phyloP scores from a whole-genome alignment of 1,140 invertebrate genomes.

The Bacillus rossius region DNA sequence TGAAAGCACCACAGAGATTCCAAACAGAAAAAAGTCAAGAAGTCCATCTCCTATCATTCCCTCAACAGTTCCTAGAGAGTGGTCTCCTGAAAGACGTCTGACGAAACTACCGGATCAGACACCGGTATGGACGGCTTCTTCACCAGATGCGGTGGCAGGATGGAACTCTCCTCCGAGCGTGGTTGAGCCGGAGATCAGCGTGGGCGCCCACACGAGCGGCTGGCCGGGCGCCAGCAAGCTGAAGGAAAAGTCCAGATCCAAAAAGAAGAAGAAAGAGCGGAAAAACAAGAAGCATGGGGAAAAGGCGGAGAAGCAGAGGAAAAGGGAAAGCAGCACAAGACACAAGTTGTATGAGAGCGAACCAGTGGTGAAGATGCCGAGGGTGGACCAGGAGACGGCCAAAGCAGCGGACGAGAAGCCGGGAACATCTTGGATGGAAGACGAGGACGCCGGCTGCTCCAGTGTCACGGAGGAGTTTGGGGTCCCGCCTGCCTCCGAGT shows the following conservation, averaged over 20 bases:
- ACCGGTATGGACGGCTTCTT: constrained; percentile 5
- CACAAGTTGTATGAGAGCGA: no score
- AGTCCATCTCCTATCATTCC: constrained; percentile 41
- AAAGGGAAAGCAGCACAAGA: constrained; percentile 41
- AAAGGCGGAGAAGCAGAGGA: constrained; percentile 30
- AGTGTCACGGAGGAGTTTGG: no score
- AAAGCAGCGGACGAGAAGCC: neutral
- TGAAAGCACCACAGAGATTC: constrained; percentile 5
- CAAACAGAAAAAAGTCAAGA: constrained; percentile 25
- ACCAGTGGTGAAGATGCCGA: no score
- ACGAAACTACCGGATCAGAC: constrained; percentile 15
- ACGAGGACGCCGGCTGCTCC: no score
- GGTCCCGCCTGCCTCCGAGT: neutral
- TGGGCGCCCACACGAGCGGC: no score
- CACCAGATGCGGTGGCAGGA: constrained; percentile 9
- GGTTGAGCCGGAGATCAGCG: constrained; percentile 15
- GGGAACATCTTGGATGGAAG: no score
- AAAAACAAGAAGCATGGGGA: constrained; percentile 25
- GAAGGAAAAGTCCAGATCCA: constrained; percentile 25
- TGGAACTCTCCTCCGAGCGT: constrained; percentile 10
- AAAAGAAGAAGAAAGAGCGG: constrained; percentile 18
- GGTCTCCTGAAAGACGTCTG: constrained; percentile 18
- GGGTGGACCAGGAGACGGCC: constrained; percentile 8
- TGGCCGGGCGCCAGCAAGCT: constrained; percentile 12
- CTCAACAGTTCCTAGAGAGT: constrained; percentile 32